Evolutionary conservation across 2,113 vertebrate genomes (phyloP), one percentile per base, ranked within the genome.

Genomic region (Alces alces): DNA sequence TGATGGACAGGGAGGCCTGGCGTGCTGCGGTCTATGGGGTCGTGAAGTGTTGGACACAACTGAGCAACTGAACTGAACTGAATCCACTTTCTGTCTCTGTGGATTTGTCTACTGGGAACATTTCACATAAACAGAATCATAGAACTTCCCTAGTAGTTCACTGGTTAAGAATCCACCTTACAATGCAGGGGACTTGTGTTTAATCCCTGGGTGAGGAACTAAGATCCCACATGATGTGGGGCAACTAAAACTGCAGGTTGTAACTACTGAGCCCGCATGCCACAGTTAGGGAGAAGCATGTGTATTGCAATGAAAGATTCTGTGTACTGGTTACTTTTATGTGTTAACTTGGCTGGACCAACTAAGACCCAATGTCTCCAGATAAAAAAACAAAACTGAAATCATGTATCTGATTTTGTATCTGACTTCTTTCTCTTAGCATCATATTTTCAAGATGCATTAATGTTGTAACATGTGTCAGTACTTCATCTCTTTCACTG

Each of bases 21-120:
- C 0, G 64, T 70, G n/a, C n/a, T 23, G 19, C 2, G 5, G 64
- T 70, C n/a, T 36, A 23, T 21, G 64, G 64, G 64, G n/a, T 70
- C 0, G 0, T 0, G 2, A 70, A 70, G 64, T 36, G 64, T n/a
- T 70, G 64, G 17, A 70, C 19, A 3, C 2, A 10, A 36, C 64
- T 70, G 64, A 70, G 64, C 5, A 17, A 70, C 64, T 70, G 64
- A 70, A 70, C 64, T 36, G 17, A 70, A 70, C 64, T 36, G 64
- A 70, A 70, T 36, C 19, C 64, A 70, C 10, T 70, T 70, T 21
- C n/a, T 70, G 5, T 70, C n/a, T 70, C n/a, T 70, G 36, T 36
- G 64, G 64, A 70, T 70, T 36, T 70, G 64, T 36, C 64, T 36
- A 70, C 19, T 70, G 64, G 19, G n/a, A 70, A 70, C 55, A 36